Percentiles rank a stretch among this genome's conserved stretches.
Conservation (phyloP, 92 coral and sea anemone species). For the Siderastrea siderea region DNA sequence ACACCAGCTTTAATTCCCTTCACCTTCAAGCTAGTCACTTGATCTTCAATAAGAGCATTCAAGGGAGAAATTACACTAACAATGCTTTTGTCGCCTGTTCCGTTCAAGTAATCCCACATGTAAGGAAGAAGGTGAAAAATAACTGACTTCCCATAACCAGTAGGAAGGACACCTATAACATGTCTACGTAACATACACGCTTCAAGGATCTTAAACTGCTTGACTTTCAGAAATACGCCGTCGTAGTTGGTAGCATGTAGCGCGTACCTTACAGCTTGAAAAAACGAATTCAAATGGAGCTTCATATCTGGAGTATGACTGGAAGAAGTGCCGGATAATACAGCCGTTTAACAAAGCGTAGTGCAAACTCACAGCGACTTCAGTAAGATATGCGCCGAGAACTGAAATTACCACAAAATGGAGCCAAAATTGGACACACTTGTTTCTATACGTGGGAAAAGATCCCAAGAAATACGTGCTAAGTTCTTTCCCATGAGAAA, state of each 20-base stretch:
- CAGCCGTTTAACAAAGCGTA: too few relatives aligned
- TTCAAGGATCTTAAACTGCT: slow-evolving; percentile 55
- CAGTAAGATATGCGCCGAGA: too few relatives aligned
- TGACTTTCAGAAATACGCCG: slow-evolving; percentile 51
- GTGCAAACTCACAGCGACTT: too few relatives aligned
- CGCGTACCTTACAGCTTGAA: too few relatives aligned
- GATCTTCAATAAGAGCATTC: slow-evolving; percentile 66
- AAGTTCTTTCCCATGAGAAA: too few relatives aligned
- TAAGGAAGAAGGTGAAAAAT: slow-evolving; percentile 69
- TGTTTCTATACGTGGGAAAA: neutral
- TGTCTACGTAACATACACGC: slow-evolving; percentile 31
- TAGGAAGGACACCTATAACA: slow-evolving; percentile 64
- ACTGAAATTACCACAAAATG: too few relatives aligned
- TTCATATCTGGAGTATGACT: too few relatives aligned
- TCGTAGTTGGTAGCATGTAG: too few relatives aligned
- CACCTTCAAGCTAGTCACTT: slow-evolving; percentile 41
- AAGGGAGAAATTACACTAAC: slow-evolving; percentile 53
- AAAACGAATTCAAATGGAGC: too few relatives aligned
- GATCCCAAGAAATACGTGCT: too few relatives aligned
- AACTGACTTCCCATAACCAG: slow-evolving; percentile 66
- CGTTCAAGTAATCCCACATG: slow-evolving; percentile 47
- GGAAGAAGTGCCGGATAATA: too few relatives aligned
- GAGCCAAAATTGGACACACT: neutral
- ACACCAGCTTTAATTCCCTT: slow-evolving; percentile 56
- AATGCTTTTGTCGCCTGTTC: slow-evolving; percentile 18